Base-by-base conservation (phyloP, 2,113 vertebrate genomes). In the Dinomys branickii region DNA sequence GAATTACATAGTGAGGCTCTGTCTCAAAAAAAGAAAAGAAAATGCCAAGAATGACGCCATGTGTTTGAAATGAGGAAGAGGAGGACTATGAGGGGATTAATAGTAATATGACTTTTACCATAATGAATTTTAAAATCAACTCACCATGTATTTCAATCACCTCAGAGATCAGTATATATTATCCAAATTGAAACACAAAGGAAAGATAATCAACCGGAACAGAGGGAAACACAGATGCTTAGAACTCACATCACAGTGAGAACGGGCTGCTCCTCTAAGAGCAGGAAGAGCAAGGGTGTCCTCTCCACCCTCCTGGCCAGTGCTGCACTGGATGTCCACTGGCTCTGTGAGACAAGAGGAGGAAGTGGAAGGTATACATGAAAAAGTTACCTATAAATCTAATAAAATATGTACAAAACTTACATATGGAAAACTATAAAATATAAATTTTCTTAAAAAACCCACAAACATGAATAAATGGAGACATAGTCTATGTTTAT, bases 231-330 rank as follows among this genome's bases (percentile, higher is more conserved):
- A 59, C 44, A 38, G 5, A 1, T 20, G 7, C 35, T 4, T 7
- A 47, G 59, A 47, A n/a, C 8, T 5, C 5, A 38, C 35, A 52
- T 52, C 33, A 7, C 2, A 19, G 73, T 17, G 28, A 52, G 77
- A 33, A 14, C 8, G 7, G 47, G 28, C 8, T 50, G 35, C 38
- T 77, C 33, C 58, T 30, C 58, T 20, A 35, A 77, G 41, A 22
- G 0, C 14, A 8, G 59, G 10, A 13, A 1, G 12, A 26, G 59
- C 16, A 11, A 9, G n/a, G n/a, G 7, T 35, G 28, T 16, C 7
- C 47, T 67, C 19, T 14, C 14, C 35, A 33, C 14, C 38, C 24
- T 41, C 63, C 50, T 35, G 13, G 19, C 38, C 50, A 56, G 5
- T 19, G 1, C 8, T 11, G 6, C 7, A 3, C 52, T 69, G n/a